These are phyloP conservation scores for Hydropsyche betteni DNA, from an alignment of 2,888 invertebrate genomes.

Conservation along the genomic window DNA sequence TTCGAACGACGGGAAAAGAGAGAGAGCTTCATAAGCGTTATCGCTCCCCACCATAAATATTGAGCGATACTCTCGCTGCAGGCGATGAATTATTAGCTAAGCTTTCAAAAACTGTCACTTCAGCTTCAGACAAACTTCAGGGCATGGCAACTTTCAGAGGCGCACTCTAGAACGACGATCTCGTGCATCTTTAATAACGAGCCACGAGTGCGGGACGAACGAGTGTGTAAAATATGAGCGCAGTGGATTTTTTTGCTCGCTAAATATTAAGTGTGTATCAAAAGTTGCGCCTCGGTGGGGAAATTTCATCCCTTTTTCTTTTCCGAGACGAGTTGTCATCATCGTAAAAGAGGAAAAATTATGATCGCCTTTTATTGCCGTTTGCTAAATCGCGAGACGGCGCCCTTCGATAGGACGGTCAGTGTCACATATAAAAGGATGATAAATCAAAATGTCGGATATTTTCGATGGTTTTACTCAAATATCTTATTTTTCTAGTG, in stretches of 20 bases:
- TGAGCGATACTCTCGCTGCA: constrained; percentile 21
- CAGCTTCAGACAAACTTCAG: not conserved
- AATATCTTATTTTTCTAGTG: too few species aligned
- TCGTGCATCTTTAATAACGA: constrained; percentile 33
- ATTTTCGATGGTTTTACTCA: too few species aligned
- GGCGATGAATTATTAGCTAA: constrained; percentile 35
- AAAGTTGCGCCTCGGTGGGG: not conserved
- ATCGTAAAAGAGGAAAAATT: constrained; percentile 10
- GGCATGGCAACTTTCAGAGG: not conserved
- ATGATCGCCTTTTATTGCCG: constrained; percentile 13
- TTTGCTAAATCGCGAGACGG: not conserved
- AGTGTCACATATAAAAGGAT: not conserved
- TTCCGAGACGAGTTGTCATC: not conserved
- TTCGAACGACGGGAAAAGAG: not conserved
- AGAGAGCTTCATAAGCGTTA: constrained; percentile 1
- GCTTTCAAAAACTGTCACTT: constrained; percentile 38
- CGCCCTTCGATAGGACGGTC: not conserved
- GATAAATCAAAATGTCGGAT: too few species aligned
- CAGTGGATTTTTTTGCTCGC: not conserved
- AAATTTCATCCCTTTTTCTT: not conserved
- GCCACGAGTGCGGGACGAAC: not conserved
- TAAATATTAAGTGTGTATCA: constrained; percentile 21
- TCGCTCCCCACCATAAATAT: constrained; percentile 12
- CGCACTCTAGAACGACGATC: constrained; percentile 22
- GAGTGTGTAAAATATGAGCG: not conserved